Percentiles rank a stretch among this genome's conserved stretches.
These are phyloP conservation scores for Ciconia stormi DNA, from an alignment of 2,113 vertebrate species.

Conservation along the genomic window DNA sequence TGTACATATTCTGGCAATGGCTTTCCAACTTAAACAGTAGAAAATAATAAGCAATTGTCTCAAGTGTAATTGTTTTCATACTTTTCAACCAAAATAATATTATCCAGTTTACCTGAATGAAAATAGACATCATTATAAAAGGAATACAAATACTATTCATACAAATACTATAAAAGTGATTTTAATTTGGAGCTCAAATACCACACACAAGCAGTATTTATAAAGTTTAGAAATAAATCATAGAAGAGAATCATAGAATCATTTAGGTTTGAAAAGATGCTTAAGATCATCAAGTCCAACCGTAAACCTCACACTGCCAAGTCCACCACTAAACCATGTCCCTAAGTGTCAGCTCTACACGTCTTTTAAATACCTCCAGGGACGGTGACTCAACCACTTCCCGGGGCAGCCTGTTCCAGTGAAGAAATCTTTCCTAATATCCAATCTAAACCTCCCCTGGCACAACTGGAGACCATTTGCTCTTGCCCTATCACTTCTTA, in stretches of 20 bases:
- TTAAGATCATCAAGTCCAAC: neutral
- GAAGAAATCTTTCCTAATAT: neutral
- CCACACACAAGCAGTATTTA: neutral
- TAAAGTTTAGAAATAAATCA: neutral
- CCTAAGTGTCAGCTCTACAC: neutral
- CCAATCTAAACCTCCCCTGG: neutral
- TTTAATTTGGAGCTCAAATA: neutral
- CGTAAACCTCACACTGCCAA: neutral
- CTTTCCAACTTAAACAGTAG: neutral
- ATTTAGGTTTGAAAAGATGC: neutral
- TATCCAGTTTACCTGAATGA: neutral
- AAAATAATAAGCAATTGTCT: neutral
- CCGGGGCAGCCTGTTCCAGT: neutral
- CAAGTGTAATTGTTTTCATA: neutral
- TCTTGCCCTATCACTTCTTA: neutral
- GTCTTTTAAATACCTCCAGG: neutral
- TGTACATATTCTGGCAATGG: neutral
- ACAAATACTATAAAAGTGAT: neutral
- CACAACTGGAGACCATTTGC: neutral
- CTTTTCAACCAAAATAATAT: neutral
- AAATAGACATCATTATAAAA: neutral
- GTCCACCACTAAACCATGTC: neutral
- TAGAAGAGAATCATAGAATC: neutral
- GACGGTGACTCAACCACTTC: neutral
- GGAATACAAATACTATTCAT: neutral